These are phyloP conservation scores for Oreochromis mossambicus DNA, from an alignment of 2,797 vertebrate genomes.

Conservation along the genomic window DNA sequence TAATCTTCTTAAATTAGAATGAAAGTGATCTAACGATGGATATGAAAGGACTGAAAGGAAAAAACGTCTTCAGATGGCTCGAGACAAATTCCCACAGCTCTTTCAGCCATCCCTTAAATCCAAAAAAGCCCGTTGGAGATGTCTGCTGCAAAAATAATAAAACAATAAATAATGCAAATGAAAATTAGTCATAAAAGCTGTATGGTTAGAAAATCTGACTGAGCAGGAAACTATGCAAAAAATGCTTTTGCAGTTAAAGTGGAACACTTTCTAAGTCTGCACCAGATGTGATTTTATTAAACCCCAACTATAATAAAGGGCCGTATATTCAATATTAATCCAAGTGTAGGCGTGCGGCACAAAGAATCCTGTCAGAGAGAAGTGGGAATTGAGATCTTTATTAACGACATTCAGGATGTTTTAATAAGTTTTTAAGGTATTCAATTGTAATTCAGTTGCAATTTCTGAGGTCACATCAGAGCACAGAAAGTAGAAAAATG, in stretches of 20 bases:
- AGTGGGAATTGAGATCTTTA: slow-evolving; percentile 20
- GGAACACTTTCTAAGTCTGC: background rate
- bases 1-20: background rate
- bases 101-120: background rate
- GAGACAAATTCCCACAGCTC: background rate
- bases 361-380: slow-evolving; percentile 17
- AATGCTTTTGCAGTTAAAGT: background rate
- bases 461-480: slow-evolving; percentile 15
- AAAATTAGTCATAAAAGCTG: background rate
- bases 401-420: slow-evolving; percentile 24
- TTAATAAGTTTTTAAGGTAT: slow-evolving; percentile 9
- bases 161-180: background rate
- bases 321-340: slow-evolving; percentile 6
- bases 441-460: background rate
- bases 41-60: background rate
- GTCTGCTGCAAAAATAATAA: background rate
- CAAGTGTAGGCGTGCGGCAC: background rate
- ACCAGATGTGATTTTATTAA: slow-evolving; percentile 1
- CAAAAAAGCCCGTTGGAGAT: background rate
- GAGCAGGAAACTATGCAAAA: background rate
- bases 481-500: background rate
- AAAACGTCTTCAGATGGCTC: background rate
- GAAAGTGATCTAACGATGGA: background rate
- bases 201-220: background rate
- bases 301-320: slow-evolving; percentile 8